A percentile compares a stretch with the other conserved stretches of the same genome.
Evolutionary conservation across 1,140 invertebrate species (phyloP).

Genomic region (Drosophila triauraria): DNA sequence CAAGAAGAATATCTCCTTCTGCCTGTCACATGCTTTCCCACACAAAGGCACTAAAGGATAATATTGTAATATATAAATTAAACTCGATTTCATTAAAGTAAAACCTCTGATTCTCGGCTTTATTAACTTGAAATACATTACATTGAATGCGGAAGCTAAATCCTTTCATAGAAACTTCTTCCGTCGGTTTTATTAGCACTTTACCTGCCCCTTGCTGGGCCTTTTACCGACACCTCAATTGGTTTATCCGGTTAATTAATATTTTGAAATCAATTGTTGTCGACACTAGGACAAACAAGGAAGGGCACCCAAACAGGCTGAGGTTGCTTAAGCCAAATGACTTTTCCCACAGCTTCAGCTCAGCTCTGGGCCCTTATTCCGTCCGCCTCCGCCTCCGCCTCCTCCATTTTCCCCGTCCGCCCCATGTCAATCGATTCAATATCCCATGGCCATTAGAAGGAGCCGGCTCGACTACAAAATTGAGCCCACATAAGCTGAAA

Average conservation of each 20-base stretch:
- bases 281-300: slow-evolving; percentile 29
- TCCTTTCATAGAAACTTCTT: not conserved
- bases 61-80: too few relatives aligned
- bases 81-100: too few relatives aligned
- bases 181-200: slow-evolving; percentile 6
- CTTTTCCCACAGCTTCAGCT: slow-evolving; percentile 21
- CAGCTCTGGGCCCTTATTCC: not conserved
- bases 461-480: slow-evolving; percentile 55
- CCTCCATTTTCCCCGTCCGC: not conserved
- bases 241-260: slow-evolving; percentile 53
- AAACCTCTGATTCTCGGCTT: too few relatives aligned
- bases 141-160: not conserved
- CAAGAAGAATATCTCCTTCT: too few relatives aligned
- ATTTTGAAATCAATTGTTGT: slow-evolving; percentile 54
- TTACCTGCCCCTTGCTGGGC: slow-evolving; percentile 15
- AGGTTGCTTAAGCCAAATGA: slow-evolving; percentile 35
- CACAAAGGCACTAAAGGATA: too few relatives aligned
- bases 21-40: too few relatives aligned
- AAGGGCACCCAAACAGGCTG: slow-evolving; percentile 3
- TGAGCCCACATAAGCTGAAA: slow-evolving; percentile 62
- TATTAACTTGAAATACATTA: too few relatives aligned
- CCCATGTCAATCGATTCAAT: slow-evolving; percentile 45
- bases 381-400: not conserved
- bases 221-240: slow-evolving; percentile 21
- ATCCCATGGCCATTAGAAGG: slow-evolving; percentile 59